Base-by-base conservation (phyloP, 1,140 invertebrate genomes). In the Caerostris extrusa region DNA sequence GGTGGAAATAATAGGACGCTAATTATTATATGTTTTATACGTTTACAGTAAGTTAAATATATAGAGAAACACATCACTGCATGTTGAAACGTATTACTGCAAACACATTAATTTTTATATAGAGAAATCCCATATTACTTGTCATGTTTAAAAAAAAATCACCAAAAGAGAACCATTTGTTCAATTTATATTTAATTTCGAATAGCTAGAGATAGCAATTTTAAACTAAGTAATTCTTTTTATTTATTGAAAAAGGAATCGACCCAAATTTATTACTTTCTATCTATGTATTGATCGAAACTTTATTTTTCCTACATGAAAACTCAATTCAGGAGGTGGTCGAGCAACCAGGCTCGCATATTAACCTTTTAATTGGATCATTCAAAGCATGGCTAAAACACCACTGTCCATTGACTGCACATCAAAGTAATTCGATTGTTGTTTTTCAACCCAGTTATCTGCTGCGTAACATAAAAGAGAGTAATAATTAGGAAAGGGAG, bases 361-460 rank as follows among this genome's bases (percentile, higher is more conserved):
- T 77, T 77, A 77, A 77, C 71, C 34, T 77, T 77, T 77, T 77
- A 77, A 50, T 50, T 12, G 34, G n/a, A 77, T 77, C 50, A 77
- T 50, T 77, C 34, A 8, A 50, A 12, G 71, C 71, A 5, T 50
- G 53, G 34, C 34, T 53, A 12, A 34, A 12, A 12, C 71, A 77
- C 6, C 34, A 34, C 10, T 50, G 71, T 77, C 71, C 34, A 77
- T 77, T 77, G 71, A 77, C 71, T 50, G 19, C 34, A 50, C 71
- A 77, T 77, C 71, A 50, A 3, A 10, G 8, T 77, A 77, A 77
- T 77, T 77, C 71, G 34, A 77, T 77, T 77, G 71, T 77, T 77
- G 50, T 67, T 77, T 77, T 34, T 3, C 71, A 77, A 53, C 34
- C 34, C 2, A 77, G 71, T 50, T 77, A 77, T 77, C 71, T 77